Base-by-base conservation (phyloP, 2,888 invertebrate genomes). In the Cacoxenus indagator region DNA sequence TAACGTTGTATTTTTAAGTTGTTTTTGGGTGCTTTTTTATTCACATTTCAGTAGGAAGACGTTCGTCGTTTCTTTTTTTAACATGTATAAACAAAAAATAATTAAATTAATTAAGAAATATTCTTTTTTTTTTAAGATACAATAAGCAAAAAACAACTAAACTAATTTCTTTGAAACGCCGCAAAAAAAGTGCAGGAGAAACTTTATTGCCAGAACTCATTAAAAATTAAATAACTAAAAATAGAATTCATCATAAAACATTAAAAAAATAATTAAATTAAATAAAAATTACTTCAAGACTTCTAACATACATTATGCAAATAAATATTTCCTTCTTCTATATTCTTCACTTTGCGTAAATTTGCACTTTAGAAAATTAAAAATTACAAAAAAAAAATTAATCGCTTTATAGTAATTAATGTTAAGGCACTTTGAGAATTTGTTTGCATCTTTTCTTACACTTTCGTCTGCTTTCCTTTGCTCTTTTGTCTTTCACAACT, bases 371-470 rank as follows among this genome's bases (percentile, higher is more conserved):
- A 31, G 9, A 31, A 31, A 31, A 31, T 9, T 8, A 31, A 31
- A 31, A 8, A 31, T 22, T 22, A 24, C 9, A 54, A 4, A 54
- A 24, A 24, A 54, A 17, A 54, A 6, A 24, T 22, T 8, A 54
- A 54, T 54, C n/a, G 19, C 14, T 45, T 37, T 37, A 37, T 8
- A 37, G 5, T 37, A 45, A 74, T 78, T 83, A 80, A 77, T 77
- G 70, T 77, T 83, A 83, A 83, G 83, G 83, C 83, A 83, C 83
- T 83, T 83, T 83, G 83, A 83, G 83, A 83, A 83, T 83, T 80
- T 65, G 71, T 77, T 19, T 48, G 8, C 17, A 48, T 48, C 4
- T 14, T 48, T 48, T 48, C 19, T n/a, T 19, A 48, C 48, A 48
- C 17, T 24, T 54, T 54, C 19, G 4, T 22, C 26, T 24, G 4